Conservation (phyloP, 2,888 invertebrate genomes). For the Stenurella melanura region DNA sequence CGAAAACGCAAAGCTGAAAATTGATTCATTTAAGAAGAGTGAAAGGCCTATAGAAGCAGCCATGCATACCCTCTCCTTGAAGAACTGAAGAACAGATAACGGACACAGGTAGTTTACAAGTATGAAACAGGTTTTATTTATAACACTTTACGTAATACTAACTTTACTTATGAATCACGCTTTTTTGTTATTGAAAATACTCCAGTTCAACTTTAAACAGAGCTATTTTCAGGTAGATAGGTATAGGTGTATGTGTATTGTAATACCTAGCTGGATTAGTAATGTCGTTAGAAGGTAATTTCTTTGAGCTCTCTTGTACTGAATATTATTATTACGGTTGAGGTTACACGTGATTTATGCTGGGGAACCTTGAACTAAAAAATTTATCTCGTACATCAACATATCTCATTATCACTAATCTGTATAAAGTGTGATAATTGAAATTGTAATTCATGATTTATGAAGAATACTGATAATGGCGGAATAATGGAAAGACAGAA, state of each 20-base stretch:
- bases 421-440: conserved; percentile 2
- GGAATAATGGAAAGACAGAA: background rate
- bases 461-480: background rate
- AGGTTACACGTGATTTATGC: background rate
- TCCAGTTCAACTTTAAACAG: background rate
- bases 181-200: background rate
- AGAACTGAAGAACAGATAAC: conserved; percentile 19
- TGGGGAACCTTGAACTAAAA: background rate
- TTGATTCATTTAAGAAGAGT: conserved; percentile 6
- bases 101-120: conserved; percentile 5
- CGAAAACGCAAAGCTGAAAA: background rate
- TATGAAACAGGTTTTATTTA: conserved; percentile 23
- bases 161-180: conserved; percentile 8
- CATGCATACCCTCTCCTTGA: conserved; percentile 27
- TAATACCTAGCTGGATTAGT: background rate
- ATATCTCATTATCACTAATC: background rate
- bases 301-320: no score
- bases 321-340: background rate
- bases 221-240: background rate
- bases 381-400: background rate
- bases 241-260: background rate
- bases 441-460: background rate
- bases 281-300: background rate
- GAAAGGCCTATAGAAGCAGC: conserved; percentile 14
- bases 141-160: conserved; percentile 19